These are phyloP conservation scores for Lophius piscatorius DNA, from an alignment of 2,113 vertebrate genomes.

Conservation along the genomic window DNA sequence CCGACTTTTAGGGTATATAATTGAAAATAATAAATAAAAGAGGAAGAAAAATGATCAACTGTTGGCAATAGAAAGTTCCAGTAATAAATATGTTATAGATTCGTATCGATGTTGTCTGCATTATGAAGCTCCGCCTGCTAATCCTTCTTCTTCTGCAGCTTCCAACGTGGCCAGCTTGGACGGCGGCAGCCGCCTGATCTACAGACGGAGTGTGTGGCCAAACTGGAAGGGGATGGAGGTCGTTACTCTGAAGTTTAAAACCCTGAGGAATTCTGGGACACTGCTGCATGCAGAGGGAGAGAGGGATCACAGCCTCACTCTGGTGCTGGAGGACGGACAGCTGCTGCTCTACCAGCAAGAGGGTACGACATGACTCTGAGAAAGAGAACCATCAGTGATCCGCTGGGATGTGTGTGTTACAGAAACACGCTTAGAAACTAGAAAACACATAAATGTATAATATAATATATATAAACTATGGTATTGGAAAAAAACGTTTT, in stretches of 20 bases:
- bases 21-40: too few species aligned
- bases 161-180: conserved; percentile 69
- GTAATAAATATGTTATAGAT: too few species aligned
- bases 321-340: conserved; percentile 67
- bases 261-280: conserved; percentile 62
- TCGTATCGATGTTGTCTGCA: not conserved
- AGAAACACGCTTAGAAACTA: too few species aligned
- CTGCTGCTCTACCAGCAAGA: conserved; percentile 69
- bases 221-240: conserved; percentile 35
- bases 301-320: conserved; percentile 65
- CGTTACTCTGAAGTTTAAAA: conserved; percentile 72
- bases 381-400: not conserved
- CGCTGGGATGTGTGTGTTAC: too few species aligned
- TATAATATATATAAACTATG: too few species aligned
- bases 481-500: too few species aligned
- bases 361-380: conserved; percentile 40
- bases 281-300: conserved; percentile 66
- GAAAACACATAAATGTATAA: too few species aligned
- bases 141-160: conserved; percentile 27
- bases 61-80: too few species aligned
- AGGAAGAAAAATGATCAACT: too few species aligned
- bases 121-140: not conserved
- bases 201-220: conserved; percentile 40
- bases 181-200: conserved; percentile 65
- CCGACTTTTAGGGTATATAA: too few species aligned